Evolutionary conservation across 2,113 vertebrate genomes (phyloP).

Genomic region (Malurus alboscapulatus): DNA sequence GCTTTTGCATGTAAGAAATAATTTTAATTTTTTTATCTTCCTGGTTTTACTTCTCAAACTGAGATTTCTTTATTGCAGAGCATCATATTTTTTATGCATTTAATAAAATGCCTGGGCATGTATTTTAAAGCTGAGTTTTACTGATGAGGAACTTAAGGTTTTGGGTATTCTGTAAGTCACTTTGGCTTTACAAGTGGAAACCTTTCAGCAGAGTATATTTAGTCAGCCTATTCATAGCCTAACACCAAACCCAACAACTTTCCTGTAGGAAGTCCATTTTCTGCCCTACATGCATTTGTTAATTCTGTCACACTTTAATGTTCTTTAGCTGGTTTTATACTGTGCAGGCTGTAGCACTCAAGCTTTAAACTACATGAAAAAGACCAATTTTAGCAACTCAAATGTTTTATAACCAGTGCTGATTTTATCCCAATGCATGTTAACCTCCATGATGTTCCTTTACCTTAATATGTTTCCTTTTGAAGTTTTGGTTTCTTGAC

Average conservation of each 20-base stretch:
- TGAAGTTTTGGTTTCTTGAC: background rate
- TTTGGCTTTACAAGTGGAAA: background rate
- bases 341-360: accelerated
- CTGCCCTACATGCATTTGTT: background rate
- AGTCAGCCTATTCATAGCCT: background rate
- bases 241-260: background rate
- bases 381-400: background rate
- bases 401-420: background rate
- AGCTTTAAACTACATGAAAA: background rate
- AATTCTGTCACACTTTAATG: background rate
- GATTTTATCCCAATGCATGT: background rate
- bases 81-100: background rate
- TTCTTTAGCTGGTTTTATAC: background rate
- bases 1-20: background rate
- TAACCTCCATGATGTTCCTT: background rate
- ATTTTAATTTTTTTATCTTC: background rate
- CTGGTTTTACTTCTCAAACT: background rate
- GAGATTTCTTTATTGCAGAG: background rate
- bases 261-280: background rate
- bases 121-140: background rate
- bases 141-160: background rate
- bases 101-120: background rate
- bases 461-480: background rate
- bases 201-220: background rate
- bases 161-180: background rate